Evolutionary conservation across 1,140 invertebrate genomes (phyloP).

Genomic region (Pararge aegeria): DNA sequence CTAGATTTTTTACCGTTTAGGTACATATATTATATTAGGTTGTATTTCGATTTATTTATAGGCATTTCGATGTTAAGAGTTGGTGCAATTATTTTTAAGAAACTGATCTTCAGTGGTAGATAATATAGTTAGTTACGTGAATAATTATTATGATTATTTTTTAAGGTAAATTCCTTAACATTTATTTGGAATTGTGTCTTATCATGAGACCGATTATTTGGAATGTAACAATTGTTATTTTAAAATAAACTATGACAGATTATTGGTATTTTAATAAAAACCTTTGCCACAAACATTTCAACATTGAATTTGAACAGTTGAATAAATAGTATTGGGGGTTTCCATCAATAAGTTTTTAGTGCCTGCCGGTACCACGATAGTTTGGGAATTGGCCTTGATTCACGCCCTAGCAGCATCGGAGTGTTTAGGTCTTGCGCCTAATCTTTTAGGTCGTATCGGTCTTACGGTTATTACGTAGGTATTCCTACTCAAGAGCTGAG

Average conservation of each 20-base stretch:
- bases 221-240: slow-evolving; percentile 48
- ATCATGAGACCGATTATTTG: slow-evolving; percentile 42
- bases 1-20: slow-evolving; percentile 38
- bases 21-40: slow-evolving; percentile 21
- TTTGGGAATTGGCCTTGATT: too few species aligned
- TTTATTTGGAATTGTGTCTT: slow-evolving; percentile 27
- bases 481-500: too few species aligned
- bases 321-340: too few species aligned
- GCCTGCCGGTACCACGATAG: too few species aligned
- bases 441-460: too few species aligned
- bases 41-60: slow-evolving; percentile 29
- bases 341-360: too few species aligned
- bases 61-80: slow-evolving; percentile 58
- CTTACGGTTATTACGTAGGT: too few species aligned
- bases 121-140: slow-evolving; percentile 25
- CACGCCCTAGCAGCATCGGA: too few species aligned
- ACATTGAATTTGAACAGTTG: too few species aligned
- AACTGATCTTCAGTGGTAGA: slow-evolving; percentile 48
- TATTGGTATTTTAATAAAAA: slow-evolving; percentile 37
- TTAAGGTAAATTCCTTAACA: slow-evolving; percentile 41
- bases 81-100: slow-evolving; percentile 68
- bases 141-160: slow-evolving; percentile 27
- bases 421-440: too few species aligned
- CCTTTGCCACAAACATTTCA: too few species aligned
- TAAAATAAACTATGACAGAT: slow-evolving; percentile 60